Evolutionary conservation across 1,140 invertebrate species (phyloP), one percentile per base, ranked within the genome.

Genomic region (Drosophila ironensis): DNA sequence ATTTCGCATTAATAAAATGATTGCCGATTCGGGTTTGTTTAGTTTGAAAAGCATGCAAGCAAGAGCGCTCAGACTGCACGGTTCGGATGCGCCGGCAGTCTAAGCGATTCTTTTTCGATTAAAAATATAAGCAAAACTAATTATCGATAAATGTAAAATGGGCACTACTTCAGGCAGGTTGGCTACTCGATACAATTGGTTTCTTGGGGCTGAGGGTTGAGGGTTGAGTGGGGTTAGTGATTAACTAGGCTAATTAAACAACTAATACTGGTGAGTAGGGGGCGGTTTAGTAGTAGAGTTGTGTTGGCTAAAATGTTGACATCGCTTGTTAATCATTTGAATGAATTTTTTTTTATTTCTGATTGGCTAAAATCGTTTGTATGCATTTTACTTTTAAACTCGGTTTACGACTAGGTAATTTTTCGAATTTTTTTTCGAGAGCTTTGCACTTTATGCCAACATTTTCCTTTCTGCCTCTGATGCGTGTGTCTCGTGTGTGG

Each of bases 261-360:
- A 68, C 64, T 81, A 81, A 73, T 45, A 57, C 16, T 59, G 53
- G 57, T 71, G 80, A 60, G 47, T 74, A 24, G 54, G 45, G 51
- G 38, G 25, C 12, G 14, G 30, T n/a, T n/a, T n/a, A 11, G 3
- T 66, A 51, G 27, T 75, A 48, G 52, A 61, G 72, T 76, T 48
- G 54, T 77, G 74, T 84, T 76, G 78, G 67, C 56, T 81, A 89
- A 89, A 89, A 89, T 89, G 88, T 89, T 89, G 88, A 89, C 88
- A 89, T 89, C 88, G 88, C 88, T 89, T 89, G 82, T 51, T 73
- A 54, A 42, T 22, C 57, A 27, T 51, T 59, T 27, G 16, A 33
- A n/a, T n/a, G n/a, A n/a, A n/a, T n/a, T n/a, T 70, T 45, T 19
- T 51, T 68, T 19, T 27, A 27, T 56, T 54, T 38, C 50, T 48